Evolutionary conservation across 92 coral and sea anemone genomes (phyloP), one percentile per base, ranked within the genome.

Genomic region (Epizoanthus fatuus): DNA sequence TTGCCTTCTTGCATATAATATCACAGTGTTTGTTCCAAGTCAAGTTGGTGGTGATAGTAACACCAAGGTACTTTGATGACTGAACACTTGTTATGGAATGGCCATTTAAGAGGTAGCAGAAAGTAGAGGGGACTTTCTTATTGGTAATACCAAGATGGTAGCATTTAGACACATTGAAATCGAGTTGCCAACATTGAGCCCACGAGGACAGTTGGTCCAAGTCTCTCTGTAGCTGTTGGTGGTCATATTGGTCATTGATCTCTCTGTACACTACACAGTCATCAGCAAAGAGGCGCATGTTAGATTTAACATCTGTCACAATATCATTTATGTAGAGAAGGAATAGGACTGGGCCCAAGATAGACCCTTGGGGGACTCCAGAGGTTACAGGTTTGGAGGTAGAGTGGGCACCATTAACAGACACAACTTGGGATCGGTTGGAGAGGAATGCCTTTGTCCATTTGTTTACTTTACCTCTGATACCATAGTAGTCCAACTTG

Each of bases 281-380:
- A 80, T 80, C 74, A 55, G 15, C 95, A 66, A 84, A 88, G 64
- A 88, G 94, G 37, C 94, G 86, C 49, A 87, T 15, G 13, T 63
- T 51, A 9, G 91, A 83, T 3, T 79, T 35, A 13, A 83, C 56
- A 52, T 22, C 13, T 3, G 29, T 15, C 8, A 74, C 7, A 62
- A 89, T 84, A 66, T 83, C 89, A 49, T 89, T 89, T 37, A 89
- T 89, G 37, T 83, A 84, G 44, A 86, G 45, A 40, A 90, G 55
- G 35, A 90, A 90, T 75, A 90, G 37, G 54, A 86, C 87, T 17
- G 81, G 93, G 62, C 89, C 81, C 68, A 69, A 69, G 62, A 84
- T 69, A 58, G 86, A 22, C 25, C 25, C 25, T 22, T 22, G 25
- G 25, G 25, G 25, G 25, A 22, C 25, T 22, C 25, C 25, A 13